Base-by-base conservation (phyloP, 2,888 invertebrate species). In the Caenorhabditis uteleia region DNA sequence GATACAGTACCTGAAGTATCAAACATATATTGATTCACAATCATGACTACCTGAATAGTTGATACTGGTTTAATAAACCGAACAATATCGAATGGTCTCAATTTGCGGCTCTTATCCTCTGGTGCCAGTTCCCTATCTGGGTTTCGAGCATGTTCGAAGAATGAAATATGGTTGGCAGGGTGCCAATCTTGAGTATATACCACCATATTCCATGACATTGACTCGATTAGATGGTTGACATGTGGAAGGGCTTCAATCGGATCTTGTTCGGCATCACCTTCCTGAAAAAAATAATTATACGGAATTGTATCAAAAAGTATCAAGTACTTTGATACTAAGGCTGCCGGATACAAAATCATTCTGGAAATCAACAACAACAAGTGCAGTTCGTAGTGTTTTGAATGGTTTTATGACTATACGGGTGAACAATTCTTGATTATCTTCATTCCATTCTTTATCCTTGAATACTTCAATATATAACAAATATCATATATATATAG, bases 331-430 rank as follows among this genome's bases (percentile, higher is more conserved):
- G 83, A 97, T 91, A 84, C 93, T 91, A 78, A 97, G 88, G 7
- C 93, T 91, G 39, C 95, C 95, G 53, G 90, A 89, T 83, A 97
- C 93, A 86, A 97, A 97, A 86, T 97, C 95, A 85, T 97, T 95
- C 87, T 97, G 95, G 26, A 95, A 94, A 85, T 97, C 95, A 68
- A 97, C 92, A 62, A 95, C 89, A 68, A 97, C 87, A 84, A 97
- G 90, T 23, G 91, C 94, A 18, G 72, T 68, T 39, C 65, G 59
- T 27, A 80, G 29, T 7, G 56, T 55, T 25, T 59, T 46, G 31
- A 72, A 60, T 1, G 69, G 65, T 29, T 55, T 54, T 26, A 71
- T 16, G 14, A 70, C 62, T 27, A 49, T 31, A 18, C 48, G 26
- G 16, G 38, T 33, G 31, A 64, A 57, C n/a, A 57, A 43, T 31